Evolutionary conservation across 2,888 invertebrate genomes (phyloP).

Genomic region (Toxonevra muliebris): DNA sequence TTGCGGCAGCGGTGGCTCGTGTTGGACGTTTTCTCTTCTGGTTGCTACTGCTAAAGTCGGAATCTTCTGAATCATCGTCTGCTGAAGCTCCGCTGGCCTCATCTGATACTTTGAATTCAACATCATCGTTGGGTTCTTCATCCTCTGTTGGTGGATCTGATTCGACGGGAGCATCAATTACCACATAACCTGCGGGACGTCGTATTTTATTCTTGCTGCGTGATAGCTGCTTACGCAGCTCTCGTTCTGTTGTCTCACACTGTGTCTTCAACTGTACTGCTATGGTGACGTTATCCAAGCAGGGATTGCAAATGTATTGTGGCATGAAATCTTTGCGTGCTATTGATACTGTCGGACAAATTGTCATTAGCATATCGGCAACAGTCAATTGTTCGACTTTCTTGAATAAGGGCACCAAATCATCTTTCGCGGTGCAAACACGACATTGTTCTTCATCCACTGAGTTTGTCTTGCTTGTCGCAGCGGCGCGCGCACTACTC

Average conservation of each 20-base stretch:
- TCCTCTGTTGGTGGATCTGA: slow-evolving; percentile 56
- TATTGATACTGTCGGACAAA: slow-evolving; percentile 63
- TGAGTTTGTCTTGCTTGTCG: slow-evolving; percentile 42
- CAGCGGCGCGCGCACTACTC: slow-evolving; percentile 37
- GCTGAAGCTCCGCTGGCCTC: slow-evolving; percentile 51
- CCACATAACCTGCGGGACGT: slow-evolving; percentile 59
- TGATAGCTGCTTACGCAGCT: slow-evolving; percentile 61
- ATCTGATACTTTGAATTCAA: slow-evolving; percentile 63
- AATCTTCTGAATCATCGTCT: slow-evolving; percentile 55
- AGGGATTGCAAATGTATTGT: slow-evolving; percentile 62
- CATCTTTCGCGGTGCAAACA: slow-evolving; percentile 57
- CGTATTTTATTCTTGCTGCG: slow-evolving; percentile 62
- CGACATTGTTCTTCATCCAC: slow-evolving; percentile 62
- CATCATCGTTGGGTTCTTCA: slow-evolving; percentile 57
- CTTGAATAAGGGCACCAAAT: slow-evolving; percentile 59
- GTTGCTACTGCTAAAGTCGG: slow-evolving; percentile 52
- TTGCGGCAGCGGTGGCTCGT: slow-evolving; percentile 40
- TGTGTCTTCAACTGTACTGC: slow-evolving; percentile 62
- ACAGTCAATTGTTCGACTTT: slow-evolving; percentile 54
- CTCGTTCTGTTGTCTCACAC: slow-evolving; percentile 62
- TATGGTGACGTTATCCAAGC: slow-evolving; percentile 60
- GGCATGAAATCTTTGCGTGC: slow-evolving; percentile 64
- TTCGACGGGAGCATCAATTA: slow-evolving; percentile 62
- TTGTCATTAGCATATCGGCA: slow-evolving; percentile 62
- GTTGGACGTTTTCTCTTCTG: slow-evolving; percentile 31